Percentiles rank a stretch among this genome's conserved stretches.
These are phyloP conservation scores for Polydrusus pterygomalis DNA, from an alignment of 2,888 invertebrate genomes.

Conservation along the genomic window DNA sequence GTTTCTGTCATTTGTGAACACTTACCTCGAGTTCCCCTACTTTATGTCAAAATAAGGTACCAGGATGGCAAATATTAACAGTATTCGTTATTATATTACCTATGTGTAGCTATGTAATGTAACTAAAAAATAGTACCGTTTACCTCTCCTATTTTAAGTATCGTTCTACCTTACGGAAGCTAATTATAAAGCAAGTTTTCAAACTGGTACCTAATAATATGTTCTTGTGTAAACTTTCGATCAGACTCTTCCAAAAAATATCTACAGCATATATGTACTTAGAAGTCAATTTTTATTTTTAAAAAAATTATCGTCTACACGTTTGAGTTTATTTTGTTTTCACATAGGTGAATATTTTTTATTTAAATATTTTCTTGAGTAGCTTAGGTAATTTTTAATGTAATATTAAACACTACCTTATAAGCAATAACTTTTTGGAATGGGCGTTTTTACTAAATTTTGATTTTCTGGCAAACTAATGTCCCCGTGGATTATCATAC, in stretches of 20 bases:
- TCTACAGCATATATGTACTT: conserved; percentile 4
- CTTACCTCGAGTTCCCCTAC: too few relatives aligned
- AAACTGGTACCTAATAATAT: conserved; percentile 7
- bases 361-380: not conserved
- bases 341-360: not conserved
- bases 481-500: too few relatives aligned
- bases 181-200: too few relatives aligned
- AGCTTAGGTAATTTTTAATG: conserved; percentile 21
- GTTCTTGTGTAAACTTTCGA: not conserved
- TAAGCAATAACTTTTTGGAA: conserved; percentile 25
- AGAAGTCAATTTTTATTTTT: not conserved
- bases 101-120: too few relatives aligned
- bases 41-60: too few relatives aligned
- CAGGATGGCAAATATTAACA: too few relatives aligned
- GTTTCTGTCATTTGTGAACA: too few relatives aligned
- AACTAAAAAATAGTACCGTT: too few relatives aligned
- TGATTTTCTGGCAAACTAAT: too few relatives aligned
- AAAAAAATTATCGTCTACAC: not conserved
- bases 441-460: too few relatives aligned
- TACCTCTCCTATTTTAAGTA: not conserved
- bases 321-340: too few relatives aligned
- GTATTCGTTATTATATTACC: too few relatives aligned
- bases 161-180: not conserved
- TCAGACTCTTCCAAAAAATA: conserved; percentile 18
- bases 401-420: conserved; percentile 11